Evolutionary conservation across 2,113 vertebrate genomes (phyloP), one percentile per base, ranked within the genome.

Genomic region (Mohoua ochrocephala): DNA sequence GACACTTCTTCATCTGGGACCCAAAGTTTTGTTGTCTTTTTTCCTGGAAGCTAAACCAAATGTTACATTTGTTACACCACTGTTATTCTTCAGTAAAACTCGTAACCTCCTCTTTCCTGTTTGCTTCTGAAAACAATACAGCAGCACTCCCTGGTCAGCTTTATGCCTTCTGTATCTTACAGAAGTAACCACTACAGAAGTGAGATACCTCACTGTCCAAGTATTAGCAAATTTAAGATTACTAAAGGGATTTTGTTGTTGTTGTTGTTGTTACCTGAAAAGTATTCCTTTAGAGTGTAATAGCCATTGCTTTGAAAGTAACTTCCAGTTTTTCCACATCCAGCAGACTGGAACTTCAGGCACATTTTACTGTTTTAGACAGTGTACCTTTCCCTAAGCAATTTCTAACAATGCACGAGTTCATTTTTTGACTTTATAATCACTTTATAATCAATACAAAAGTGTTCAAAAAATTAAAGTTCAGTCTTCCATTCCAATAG

Each of bases 11-110:
- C 99, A 98, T 99, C 99, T 35, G 99, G 98, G 63, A 99, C 99
- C 99, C 99, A 99, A 70, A 99, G 99, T 93, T 99, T 99, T 77
- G 99, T 99, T 16, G 99, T 99, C 98, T 99, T 99, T 97, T 99
- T 99, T n/a, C 99, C 99, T 93, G 99, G 99, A 97, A 99, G 98
- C 99, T 99, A 96, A 96, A 96, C 8, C 90, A 92, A 97, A 97
- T 70, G 37, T 73, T 87, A 96, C 15, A 78, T 35, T 88, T 75
- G 35, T 95, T 83, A 94, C 30, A 68, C 17, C 45, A 13, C 7
- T 37, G 49, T 30, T 50, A 84, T 11, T 37, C 9, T 50, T 68
- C 10, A 76, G 11, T 41, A 60, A 88, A 78, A 50, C 13, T 65
- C 87, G 19, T 64, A 65, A 71, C 9, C 60, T 76, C 11, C 16